These are phyloP conservation scores for Ochropacha duplaris DNA, from an alignment of 2,888 invertebrate genomes.

Conservation along the genomic window DNA sequence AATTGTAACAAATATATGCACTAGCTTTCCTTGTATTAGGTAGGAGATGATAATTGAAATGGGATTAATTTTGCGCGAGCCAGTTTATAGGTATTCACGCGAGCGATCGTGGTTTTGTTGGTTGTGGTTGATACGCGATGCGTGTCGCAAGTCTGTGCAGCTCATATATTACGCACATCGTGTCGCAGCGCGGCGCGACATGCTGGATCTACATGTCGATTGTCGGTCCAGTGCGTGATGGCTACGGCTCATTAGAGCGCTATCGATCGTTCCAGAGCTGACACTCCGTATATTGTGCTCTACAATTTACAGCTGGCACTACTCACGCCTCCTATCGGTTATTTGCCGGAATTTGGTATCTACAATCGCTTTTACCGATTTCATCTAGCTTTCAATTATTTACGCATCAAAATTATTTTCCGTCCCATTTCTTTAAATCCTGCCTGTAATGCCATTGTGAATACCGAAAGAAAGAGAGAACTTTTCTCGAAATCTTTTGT, in stretches of 20 bases:
- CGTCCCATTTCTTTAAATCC: slow-evolving; percentile 53
- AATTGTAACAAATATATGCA: not conserved
- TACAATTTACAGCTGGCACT: slow-evolving; percentile 16
- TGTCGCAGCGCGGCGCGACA: slow-evolving; percentile 7
- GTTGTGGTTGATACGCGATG: not conserved
- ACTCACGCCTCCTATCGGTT: slow-evolving; percentile 7
- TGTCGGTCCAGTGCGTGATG: slow-evolving; percentile 53
- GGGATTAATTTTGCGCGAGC: slow-evolving; percentile 30
- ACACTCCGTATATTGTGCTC: slow-evolving; percentile 13
- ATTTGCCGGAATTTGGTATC: slow-evolving; percentile 26
- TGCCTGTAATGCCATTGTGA: slow-evolving; percentile 56
- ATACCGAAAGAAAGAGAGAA: slow-evolving; percentile 43
- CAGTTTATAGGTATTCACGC: slow-evolving; percentile 33
- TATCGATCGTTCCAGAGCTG: slow-evolving; percentile 50
- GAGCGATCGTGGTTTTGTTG: not conserved
- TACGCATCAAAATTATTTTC: slow-evolving; percentile 61
- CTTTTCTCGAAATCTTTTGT: slow-evolving; percentile 41
- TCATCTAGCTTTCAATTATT: slow-evolving; percentile 61
- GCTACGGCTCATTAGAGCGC: slow-evolving; percentile 67
- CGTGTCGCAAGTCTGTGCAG: slow-evolving; percentile 12
- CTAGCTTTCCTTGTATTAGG: not conserved
- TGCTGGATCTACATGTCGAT: slow-evolving; percentile 41
- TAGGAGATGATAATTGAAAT: slow-evolving; percentile 22
- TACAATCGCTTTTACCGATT: slow-evolving; percentile 48
- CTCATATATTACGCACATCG: slow-evolving; percentile 3